A percentile compares a stretch with the other conserved stretches of the same genome.
Conservation (phyloP, 2,888 invertebrate species). For the Esperia sulphurella region DNA sequence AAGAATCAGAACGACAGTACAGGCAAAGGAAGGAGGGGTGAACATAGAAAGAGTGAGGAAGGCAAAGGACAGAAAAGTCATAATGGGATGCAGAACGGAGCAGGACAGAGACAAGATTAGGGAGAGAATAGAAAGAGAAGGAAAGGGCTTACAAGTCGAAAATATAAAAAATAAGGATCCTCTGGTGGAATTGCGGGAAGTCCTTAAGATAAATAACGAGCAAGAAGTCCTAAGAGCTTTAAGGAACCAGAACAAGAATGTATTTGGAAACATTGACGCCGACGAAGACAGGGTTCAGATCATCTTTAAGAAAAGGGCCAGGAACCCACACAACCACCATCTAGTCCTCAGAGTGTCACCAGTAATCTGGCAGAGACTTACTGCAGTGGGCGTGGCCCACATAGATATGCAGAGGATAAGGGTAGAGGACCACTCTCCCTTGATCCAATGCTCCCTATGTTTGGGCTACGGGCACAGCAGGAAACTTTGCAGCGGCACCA, state of each 20-base stretch:
- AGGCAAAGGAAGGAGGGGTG: constrained; percentile 11
- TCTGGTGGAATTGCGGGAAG: constrained; percentile 5
- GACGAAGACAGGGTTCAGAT: not conserved
- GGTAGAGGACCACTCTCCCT: constrained; percentile 14
- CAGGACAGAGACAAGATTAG: constrained; percentile 3
- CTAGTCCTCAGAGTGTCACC: constrained; percentile 6
- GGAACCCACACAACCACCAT: not conserved
- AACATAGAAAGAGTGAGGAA: constrained; percentile 13
- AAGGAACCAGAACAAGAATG: not conserved
- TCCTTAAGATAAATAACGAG: not conserved
- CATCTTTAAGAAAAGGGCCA: not conserved
- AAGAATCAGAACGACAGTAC: constrained; percentile 7
- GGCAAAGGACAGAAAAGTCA: constrained; percentile 10
- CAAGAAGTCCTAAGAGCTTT: not conserved
- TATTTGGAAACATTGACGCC: not conserved
- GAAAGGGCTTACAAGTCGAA: not conserved
- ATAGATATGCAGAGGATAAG: constrained; percentile 13
- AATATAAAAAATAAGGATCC: constrained; percentile 11
- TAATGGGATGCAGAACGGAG: constrained; percentile 9
- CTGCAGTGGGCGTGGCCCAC: constrained; percentile 9
- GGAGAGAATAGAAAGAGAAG: not conserved
- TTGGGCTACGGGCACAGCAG: constrained; percentile 1
- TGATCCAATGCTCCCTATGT: constrained; percentile 11
- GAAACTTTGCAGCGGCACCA: not conserved
- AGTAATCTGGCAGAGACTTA: constrained; percentile 3